These are phyloP conservation scores for Baryphthengus martii DNA, from an alignment of 2,113 vertebrate genomes.

Conservation along the genomic window DNA sequence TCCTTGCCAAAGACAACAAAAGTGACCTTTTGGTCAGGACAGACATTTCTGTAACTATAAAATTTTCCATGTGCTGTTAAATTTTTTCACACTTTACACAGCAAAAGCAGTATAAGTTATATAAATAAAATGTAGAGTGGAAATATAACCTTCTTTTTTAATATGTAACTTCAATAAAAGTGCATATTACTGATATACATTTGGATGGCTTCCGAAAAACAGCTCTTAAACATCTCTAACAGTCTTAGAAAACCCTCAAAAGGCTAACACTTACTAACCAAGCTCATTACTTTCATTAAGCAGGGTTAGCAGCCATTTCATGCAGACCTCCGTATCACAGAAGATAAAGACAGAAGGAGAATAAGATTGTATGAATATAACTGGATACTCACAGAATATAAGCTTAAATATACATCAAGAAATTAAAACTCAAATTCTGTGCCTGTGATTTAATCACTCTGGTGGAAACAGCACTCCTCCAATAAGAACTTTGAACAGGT, in stretches of 20 bases:
- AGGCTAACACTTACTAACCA: background rate
- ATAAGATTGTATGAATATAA: background rate
- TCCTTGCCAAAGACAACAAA: background rate
- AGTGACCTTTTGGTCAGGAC: background rate
- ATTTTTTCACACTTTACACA: background rate
- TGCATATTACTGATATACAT: background rate
- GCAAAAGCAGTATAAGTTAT: background rate
- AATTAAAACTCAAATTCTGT: background rate
- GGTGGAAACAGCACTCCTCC: background rate
- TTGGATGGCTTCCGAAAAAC: background rate
- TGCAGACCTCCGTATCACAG: background rate
- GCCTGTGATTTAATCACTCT: background rate
- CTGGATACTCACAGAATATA: background rate
- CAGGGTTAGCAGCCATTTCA: background rate
- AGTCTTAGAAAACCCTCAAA: background rate
- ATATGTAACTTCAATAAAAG: background rate
- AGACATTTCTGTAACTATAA: background rate
- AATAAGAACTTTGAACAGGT: background rate
- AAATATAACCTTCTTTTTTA: background rate
- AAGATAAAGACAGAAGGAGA: background rate
- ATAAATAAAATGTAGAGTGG: background rate
- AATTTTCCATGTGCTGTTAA: background rate
- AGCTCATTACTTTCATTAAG: background rate
- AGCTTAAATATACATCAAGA: background rate
- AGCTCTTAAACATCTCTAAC: background rate